Percentiles rank a stretch among this genome's conserved stretches.
Conservation (phyloP, 2,888 invertebrate genomes). For the Sabatieria punctata region DNA sequence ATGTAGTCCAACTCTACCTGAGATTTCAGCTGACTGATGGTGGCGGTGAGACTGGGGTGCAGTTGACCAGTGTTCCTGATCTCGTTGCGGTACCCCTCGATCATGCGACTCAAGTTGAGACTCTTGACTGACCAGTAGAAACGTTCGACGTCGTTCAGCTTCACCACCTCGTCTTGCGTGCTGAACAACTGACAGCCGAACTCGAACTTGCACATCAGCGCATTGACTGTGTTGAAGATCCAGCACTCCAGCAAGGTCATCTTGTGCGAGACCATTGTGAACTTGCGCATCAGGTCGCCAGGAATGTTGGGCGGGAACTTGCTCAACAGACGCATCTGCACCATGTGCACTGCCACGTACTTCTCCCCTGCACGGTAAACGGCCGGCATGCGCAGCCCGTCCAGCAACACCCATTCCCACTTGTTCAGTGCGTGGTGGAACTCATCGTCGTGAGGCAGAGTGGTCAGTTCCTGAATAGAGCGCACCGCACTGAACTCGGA, state of each 20-base stretch:
- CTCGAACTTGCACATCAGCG: constrained; percentile 18
- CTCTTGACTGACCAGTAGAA: constrained; percentile 24
- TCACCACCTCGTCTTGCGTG: constrained; percentile 18
- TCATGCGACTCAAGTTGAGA: constrained; percentile 15
- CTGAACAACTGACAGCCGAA: constrained; percentile 22
- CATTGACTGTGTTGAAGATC: constrained; percentile 22
- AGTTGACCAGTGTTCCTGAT: constrained; percentile 11
- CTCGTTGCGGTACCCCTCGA: constrained; percentile 13
- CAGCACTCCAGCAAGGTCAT: constrained; percentile 18
- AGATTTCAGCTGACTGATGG: constrained; percentile 6
- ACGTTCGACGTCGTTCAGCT: constrained; percentile 16
- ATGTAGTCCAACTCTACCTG: constrained; percentile 11
- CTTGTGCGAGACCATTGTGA: constrained; percentile 19
- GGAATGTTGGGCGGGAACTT: constrained; percentile 22
- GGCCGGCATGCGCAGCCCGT: neutral
- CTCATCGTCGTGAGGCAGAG: constrained; percentile 9
- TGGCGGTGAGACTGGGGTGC: constrained; percentile 5
- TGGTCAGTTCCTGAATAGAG: constrained; percentile 7
- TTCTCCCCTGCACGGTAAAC: constrained; percentile 3
- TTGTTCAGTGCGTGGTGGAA: constrained; percentile 8
- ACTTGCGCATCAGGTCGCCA: constrained; percentile 12
- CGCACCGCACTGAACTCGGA: neutral
- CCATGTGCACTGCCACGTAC: constrained; percentile 20
- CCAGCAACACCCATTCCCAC: constrained; percentile 10
- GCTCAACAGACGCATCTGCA: constrained; percentile 19